Evolutionary conservation across 1,140 invertebrate genomes (phyloP).

Genomic region (Ceratina calcarata): DNA sequence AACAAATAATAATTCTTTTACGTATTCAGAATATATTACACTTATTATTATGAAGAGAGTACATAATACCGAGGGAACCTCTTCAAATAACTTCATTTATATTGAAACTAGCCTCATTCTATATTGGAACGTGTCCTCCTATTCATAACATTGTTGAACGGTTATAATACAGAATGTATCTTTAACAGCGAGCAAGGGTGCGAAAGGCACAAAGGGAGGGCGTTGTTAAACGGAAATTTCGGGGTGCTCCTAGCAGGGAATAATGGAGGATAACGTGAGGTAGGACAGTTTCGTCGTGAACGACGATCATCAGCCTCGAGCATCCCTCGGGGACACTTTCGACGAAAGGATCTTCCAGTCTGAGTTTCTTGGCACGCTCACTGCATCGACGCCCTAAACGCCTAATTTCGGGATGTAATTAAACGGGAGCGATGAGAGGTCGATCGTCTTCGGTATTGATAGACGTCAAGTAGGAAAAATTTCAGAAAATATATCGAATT

Average conservation of each 20-base stretch:
- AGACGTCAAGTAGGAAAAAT: background rate
- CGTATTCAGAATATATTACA: no score
- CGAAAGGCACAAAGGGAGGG: background rate
- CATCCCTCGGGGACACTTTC: constrained; percentile 41
- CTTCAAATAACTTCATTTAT: no score
- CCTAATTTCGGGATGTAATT: background rate
- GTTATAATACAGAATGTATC: background rate
- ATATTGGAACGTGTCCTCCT: no score
- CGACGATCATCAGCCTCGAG: constrained; percentile 45
- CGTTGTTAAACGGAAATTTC: constrained; percentile 59
- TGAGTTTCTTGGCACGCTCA: constrained; percentile 2
- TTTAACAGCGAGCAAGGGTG: background rate
- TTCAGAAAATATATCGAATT: background rate
- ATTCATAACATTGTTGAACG: no score
- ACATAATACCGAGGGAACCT: no score
- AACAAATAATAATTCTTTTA: background rate
- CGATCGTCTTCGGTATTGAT: background rate
- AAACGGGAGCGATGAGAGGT: background rate
- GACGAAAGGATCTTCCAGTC: background rate
- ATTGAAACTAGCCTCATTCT: no score
- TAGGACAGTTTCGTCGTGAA: constrained; percentile 54
- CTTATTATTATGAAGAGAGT: no score
- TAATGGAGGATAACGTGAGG: constrained; percentile 63
- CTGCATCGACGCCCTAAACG: background rate
- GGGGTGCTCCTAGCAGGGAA: constrained; percentile 35